phyloP scores from a whole-genome alignment of 2,113 vertebrate genomes.

The Calidris pugnax region DNA sequence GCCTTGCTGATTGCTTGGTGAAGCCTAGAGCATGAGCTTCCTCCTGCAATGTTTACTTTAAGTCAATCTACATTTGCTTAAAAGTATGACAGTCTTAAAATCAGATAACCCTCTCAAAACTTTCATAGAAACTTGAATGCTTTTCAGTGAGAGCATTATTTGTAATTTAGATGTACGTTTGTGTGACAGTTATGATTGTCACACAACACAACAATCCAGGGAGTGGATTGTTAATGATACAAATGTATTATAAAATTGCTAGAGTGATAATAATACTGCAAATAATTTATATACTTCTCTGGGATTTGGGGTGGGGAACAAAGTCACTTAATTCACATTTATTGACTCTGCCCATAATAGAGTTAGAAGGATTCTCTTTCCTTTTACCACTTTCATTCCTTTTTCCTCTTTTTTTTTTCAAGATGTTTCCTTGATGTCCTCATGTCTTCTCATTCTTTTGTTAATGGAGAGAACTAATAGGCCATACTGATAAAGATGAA shows the following conservation, averaged over 20 bases:
- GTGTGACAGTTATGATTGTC: not conserved
- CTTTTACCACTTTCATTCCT: not conserved
- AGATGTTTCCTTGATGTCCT: not conserved
- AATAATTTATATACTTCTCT: not conserved
- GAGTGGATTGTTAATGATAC: not conserved
- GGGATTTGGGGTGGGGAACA: not conserved
- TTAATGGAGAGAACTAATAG: not conserved
- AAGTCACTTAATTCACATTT: not conserved
- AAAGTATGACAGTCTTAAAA: conserved; percentile 25
- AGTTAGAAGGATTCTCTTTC: not conserved
- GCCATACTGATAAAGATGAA: not conserved
- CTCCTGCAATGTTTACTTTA: conserved; percentile 61
- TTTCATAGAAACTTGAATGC: not conserved
- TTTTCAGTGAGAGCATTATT: not conserved
- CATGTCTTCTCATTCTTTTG: not conserved
- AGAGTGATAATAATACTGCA: not conserved
- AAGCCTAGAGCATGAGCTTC: conserved; percentile 42
- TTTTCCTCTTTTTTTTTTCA: too few relatives aligned
- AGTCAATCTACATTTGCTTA: conserved; percentile 37
- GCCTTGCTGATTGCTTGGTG: conserved; percentile 60
- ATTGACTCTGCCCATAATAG: not conserved
- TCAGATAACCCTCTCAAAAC: not conserved
- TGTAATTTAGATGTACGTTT: not conserved
- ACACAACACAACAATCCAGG: not conserved
- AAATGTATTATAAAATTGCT: not conserved